Base-by-base conservation (phyloP, 2,113 vertebrate species). In the Accipiter cooperii region DNA sequence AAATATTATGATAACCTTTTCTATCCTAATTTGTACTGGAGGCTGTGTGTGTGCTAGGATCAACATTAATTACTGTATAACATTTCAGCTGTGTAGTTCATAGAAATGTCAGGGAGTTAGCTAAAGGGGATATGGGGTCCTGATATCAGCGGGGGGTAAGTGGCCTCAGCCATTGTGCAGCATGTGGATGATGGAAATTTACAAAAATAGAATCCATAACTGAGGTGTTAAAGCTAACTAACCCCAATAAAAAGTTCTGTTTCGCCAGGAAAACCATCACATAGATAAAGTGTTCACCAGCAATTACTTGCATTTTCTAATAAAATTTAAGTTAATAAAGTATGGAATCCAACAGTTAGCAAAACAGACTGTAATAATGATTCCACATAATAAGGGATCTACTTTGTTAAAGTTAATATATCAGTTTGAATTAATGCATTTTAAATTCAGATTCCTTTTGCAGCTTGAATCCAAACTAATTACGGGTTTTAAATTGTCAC, bases 1-100 rank as follows among this genome's bases (percentile, higher is more conserved):
- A 98, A 99, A 99, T 99, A 99, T 99, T 99, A 98, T 99, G 99
- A 98, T 99, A 99, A 99, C 98, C 99, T 99, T 99, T 99, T 99
- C 98, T 98, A 98, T 98, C 98, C 98, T 99, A 98, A 99, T 99
- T 99, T 99, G 98, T 98, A 98, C 98, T 98, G 98, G 98, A 98
- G 98, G 96, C 98, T 98, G 98, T 98, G 97, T 98, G 98, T 98
- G 98, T 98, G 98, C 97, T 98, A 98, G 98, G 98, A 98, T 98
- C 99, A 98, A 98, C 98, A 98, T 98, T 98, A 99, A 99, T 99
- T 99, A 99, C 98, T 98, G 97, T 98, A 98, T 98, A 98, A 98
- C 98, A 98, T 98, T 98, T 99, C 98, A 99, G 98, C 97, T 97
- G 97, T 97, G 96, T 97, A 97, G 98, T 98, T 98, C 98, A 98